A percentile compares a stretch with the other conserved stretches of the same genome.
phyloP scores from a whole-genome alignment of 2,113 vertebrate genomes.

The Datnioides undecimradiatus region DNA sequence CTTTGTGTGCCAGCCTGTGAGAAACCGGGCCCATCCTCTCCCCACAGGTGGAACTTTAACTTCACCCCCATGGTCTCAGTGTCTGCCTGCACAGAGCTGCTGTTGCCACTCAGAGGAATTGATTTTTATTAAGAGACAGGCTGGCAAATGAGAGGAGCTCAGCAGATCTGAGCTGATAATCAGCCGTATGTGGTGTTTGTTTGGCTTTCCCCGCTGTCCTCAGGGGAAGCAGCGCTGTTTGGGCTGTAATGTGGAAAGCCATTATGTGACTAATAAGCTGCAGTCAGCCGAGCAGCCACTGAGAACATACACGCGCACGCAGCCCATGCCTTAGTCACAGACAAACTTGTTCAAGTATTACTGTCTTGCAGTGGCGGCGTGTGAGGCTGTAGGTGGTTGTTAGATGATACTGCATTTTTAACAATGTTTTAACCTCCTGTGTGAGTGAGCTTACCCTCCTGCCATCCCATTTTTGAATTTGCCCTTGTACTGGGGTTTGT shows the following conservation, averaged over 20 bases:
- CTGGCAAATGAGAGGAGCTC: constrained; percentile 12
- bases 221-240: constrained; percentile 19
- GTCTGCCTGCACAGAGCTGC: constrained; percentile 30
- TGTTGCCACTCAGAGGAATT: constrained; percentile 26
- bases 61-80: constrained; percentile 37
- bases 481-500: background rate
- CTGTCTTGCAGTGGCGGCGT: background rate
- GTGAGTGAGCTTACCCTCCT: background rate
- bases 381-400: constrained; percentile 13
- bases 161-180: constrained; percentile 25
- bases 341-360: constrained; percentile 1
- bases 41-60: constrained; percentile 76
- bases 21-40: constrained; percentile 70
- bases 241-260: constrained; percentile 62
- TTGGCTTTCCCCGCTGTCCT: constrained; percentile 45
- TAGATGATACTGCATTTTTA: constrained; percentile 22
- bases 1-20: constrained; percentile 77
- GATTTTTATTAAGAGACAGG: constrained; percentile 33
- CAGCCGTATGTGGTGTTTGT: constrained; percentile 35
- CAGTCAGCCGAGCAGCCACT: constrained; percentile 34
- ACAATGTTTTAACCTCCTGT: background rate
- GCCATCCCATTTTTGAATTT: background rate
- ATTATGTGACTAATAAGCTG: constrained; percentile 65
- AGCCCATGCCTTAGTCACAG: constrained; percentile 21
- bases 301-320: background rate